Percentiles rank a stretch among this genome's conserved stretches.
Conservation (phyloP, 2,888 invertebrate species). For the Sepioteuthis lessoniana region DNA sequence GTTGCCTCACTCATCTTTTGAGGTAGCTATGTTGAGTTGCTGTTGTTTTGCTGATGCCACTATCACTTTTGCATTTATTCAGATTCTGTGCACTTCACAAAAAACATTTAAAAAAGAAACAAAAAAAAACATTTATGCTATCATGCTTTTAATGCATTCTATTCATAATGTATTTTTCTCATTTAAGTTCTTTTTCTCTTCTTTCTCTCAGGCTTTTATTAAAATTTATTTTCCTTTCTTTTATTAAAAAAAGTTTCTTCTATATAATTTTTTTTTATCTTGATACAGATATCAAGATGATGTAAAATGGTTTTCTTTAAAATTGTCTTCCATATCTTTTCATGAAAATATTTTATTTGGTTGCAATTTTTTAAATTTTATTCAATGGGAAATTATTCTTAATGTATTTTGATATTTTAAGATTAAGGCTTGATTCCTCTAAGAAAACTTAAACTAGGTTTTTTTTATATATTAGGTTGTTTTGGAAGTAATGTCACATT, state of each 20-base stretch:
- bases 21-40: background rate
- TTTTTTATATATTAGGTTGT: too few relatives aligned
- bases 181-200: too few relatives aligned
- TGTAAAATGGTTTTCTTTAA: background rate
- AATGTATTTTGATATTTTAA: background rate
- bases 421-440: background rate
- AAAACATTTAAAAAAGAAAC: background rate
- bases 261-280: background rate
- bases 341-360: background rate
- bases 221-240: background rate
- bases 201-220: too few relatives aligned
- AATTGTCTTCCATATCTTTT: background rate
- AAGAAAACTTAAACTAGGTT: too few relatives aligned
- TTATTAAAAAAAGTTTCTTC: background rate
- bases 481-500: too few relatives aligned
- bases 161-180: background rate
- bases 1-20: background rate
- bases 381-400: background rate
- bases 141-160: background rate
- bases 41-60: background rate
- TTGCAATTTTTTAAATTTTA: background rate
- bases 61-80: background rate
- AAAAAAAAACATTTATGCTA: background rate
- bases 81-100: constrained; percentile 17
- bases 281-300: background rate